Evolutionary conservation across 1,140 invertebrate species (phyloP).

Genomic region (Drosophila guanche): DNA sequence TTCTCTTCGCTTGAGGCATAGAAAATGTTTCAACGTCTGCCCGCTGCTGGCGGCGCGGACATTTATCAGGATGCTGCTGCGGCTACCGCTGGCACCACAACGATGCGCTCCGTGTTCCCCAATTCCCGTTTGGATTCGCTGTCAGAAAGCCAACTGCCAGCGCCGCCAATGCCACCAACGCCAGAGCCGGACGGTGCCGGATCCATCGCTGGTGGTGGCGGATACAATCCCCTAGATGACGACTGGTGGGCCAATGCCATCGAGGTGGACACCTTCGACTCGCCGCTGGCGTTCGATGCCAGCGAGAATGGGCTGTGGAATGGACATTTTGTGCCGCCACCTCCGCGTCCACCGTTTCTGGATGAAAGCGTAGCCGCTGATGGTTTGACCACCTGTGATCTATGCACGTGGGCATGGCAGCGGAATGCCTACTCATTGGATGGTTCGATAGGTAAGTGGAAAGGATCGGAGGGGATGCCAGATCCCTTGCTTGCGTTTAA

Average conservation of each 20-base stretch:
- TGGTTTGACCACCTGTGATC: conserved; percentile 89
- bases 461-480: too few species aligned
- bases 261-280: conserved; percentile 83
- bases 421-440: conserved; percentile 83
- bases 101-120: conserved; percentile 76
- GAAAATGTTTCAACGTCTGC: conserved; percentile 75
- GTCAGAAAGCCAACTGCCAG: conserved; percentile 63
- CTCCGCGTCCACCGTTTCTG: conserved; percentile 87
- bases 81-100: conserved; percentile 39
- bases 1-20: conserved; percentile 1
- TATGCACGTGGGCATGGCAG: conserved; percentile 87
- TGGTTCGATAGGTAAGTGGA: conserved; percentile 79
- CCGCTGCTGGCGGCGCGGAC: conserved; percentile 57
- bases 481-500: too few species aligned
- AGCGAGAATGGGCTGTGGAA: conserved; percentile 87
- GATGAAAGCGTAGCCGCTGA: conserved; percentile 87
- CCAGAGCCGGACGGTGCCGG: conserved; percentile 2
- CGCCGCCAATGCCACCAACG: conserved; percentile 37
- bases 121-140: conserved; percentile 78
- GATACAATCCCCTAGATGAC: conserved; percentile 70
- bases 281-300: conserved; percentile 85
- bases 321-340: conserved; percentile 88
- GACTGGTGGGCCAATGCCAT: conserved; percentile 83
- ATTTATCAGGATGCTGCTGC: conserved; percentile 65
- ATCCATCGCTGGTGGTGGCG: conserved; percentile 7